Evolutionary conservation across 1,140 invertebrate species (phyloP), one percentile per base, ranked within the genome.

Genomic region (Anadara kagoshimensis): DNA sequence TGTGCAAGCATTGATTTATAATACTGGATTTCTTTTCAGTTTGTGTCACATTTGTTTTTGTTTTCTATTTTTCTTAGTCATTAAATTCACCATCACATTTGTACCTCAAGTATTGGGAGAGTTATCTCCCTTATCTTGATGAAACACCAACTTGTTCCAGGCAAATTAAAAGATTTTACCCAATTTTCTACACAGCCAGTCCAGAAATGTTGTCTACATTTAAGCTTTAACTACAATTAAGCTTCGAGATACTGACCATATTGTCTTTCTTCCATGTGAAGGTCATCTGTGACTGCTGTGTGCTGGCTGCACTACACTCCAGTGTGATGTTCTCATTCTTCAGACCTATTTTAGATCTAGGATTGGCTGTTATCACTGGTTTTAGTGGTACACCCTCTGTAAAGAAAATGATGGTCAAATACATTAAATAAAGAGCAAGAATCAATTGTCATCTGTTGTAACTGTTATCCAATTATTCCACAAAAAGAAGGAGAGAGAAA

Each of bases 221-320:
- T n/a, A n/a, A n/a, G n/a, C 1, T 12, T 1, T 16, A 26, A 51
- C 63, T 29, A 10, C 26, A 53, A 47, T 7, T 49, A 2, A 16
- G 11, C 12, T 18, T 5, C 14, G 8, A 16, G 41, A 24, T 56
- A 71, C 83, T 62, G 78, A 96, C 94, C 49, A 93, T 90, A 89
- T 96, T 96, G 83, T 98, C 95, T 85, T 95, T 95, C 81, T 94
- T 95, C 97, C 97, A 98, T 58, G 93, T 91, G 85, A 98, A 95
- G 69, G 90, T 92, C 85, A 95, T 93, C 63, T 91, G 91, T 10
- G 79, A 78, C 26, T 83, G 80, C 49, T 70, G 92, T 57, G 92
- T 91, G 67, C 92, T 91, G 12, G 91, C 91, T n/a, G 95, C 95
- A 73, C 92, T 92, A 89, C 97, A 98, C 64, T 92, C 90, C 56